Evolutionary conservation across 2,888 invertebrate species (phyloP), one percentile per base, ranked within the genome.

Genomic region (Schizotus pectinicornis): DNA sequence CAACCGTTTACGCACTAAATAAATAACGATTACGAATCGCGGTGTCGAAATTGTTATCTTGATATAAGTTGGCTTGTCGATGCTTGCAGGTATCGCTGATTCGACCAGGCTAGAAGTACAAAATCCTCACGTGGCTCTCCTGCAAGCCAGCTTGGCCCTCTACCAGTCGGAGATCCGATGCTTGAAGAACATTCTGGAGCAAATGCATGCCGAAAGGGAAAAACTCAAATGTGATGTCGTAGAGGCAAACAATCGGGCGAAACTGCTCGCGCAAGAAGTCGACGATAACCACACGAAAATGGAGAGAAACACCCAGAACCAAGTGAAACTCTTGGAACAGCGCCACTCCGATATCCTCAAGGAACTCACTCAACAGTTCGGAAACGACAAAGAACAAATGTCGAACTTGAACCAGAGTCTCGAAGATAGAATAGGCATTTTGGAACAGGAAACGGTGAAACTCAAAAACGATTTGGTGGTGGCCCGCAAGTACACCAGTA

Each of bases 221-320:
- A 95, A 95, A 76, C 79, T 95, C 35, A 88, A 89, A 61, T 80
- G 83, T 7, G 94, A 94, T 73, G 86, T 95, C 11, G 81, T 84
- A 12, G 94, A 94, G 74, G 92, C 94, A 0, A 94, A 95, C 74
- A 85, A 89, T 55, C 84, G 95, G 66, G 92, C 93, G 0, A 84
- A 88, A 0, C 76, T 93, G 50, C 81, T 96, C 46, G 95, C 94
- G 1, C 92, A 92, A 69, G 96, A 96, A 78, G 91, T 95, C 1
- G 96, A 97, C 76, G 96, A 96, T 72, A 89, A 91, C 68, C 94
- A 95, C 76, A 86, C 89, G 0, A 86, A 89, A 56, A 84, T 95
- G 74, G 95, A 96, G 76, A 87, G 87, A 61, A 87, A 88, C 31
- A 84, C 90, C 30, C 87, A 89, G 73, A 85, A 86, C 42, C 88